Base-by-base conservation (phyloP, 2,113 vertebrate species). In the Muntiacus muntjak region DNA sequence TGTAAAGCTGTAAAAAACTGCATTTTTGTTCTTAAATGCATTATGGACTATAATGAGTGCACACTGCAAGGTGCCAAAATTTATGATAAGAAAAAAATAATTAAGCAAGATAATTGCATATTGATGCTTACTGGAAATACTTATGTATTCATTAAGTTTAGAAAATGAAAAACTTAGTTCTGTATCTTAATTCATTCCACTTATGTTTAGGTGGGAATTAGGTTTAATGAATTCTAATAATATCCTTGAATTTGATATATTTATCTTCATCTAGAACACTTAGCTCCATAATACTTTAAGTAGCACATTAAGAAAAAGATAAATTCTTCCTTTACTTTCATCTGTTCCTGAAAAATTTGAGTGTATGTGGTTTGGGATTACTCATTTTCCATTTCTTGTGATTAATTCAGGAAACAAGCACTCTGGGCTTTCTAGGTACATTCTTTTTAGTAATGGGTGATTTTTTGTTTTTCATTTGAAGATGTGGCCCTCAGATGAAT, bases 141-240 rank as follows among this genome's bases (percentile, higher is more conserved):
- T 57, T 78, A 96, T 71, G 36, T 50, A 89, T 81, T 78, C 45
- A 93, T 93, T 94, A 97, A 84, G 19, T 94, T 95, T 92, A 79
- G 26, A 91, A 92, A 87, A 62, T 85, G 52, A 64, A 78, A 95
- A 97, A 87, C 36, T 64, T 90, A 84, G 23, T 89, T 94, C 82
- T 81, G 6, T 85, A 17, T 94, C 85, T 93, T 96, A 89, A 86
- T 89, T 95, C 28, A 79, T 89, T 95, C 54, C 21, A 86, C 13
- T 91, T 96, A 94, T 52, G 33, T 96, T 97, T 97, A 91, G 60
- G 25, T 96, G 43, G 33, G 52, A 93, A 87, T 95, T 98, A 67
- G 21, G 25, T 94, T 92, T 97, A 94, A 95, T 89, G 64, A 91
- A 12, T 86, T 96, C 87, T 92, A 89, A 84, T 94, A 89, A 94